Percentiles rank a stretch among this genome's conserved stretches.
Conservation (phyloP, 2,113 vertebrate genomes). For the Montifringilla adamsi region DNA sequence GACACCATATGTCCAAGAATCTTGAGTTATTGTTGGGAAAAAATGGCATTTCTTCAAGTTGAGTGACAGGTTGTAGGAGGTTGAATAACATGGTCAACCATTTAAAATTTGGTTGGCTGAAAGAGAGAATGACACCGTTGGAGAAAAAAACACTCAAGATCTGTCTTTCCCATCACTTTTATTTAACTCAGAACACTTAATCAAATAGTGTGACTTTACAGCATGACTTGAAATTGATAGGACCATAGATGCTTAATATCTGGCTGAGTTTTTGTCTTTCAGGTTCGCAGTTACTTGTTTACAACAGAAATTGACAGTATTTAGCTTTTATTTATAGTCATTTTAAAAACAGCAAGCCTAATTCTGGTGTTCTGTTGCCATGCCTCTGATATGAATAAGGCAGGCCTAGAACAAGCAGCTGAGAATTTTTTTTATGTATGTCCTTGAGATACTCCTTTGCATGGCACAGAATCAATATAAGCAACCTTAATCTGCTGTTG, state of each 20-base stretch:
- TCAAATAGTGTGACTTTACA: not conserved
- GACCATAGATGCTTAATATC: not conserved
- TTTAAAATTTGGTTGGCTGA: not conserved
- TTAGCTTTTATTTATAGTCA: not conserved
- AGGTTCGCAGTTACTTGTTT: not conserved
- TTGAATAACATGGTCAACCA: not conserved
- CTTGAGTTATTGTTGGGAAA: not conserved
- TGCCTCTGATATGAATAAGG: not conserved
- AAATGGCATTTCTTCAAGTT: not conserved
- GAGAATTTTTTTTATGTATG: not conserved
- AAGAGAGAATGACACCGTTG: not conserved
- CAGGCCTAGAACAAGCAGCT: not conserved
- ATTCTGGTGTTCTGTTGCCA: not conserved
- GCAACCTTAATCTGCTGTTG: not conserved
- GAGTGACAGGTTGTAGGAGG: constrained; percentile 9
- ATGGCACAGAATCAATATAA: not conserved
- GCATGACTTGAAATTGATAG: not conserved
- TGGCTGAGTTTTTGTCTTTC: not conserved
- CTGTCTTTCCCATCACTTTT: not conserved
- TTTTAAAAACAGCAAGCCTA: not conserved
- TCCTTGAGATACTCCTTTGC: not conserved
- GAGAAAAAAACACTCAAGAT: not conserved
- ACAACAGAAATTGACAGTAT: not conserved
- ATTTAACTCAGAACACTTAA: constrained; percentile 17
- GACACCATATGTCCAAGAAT: not conserved